phyloP scores from a whole-genome alignment of 2,888 invertebrate genomes.

The Melanostoma scalare region DNA sequence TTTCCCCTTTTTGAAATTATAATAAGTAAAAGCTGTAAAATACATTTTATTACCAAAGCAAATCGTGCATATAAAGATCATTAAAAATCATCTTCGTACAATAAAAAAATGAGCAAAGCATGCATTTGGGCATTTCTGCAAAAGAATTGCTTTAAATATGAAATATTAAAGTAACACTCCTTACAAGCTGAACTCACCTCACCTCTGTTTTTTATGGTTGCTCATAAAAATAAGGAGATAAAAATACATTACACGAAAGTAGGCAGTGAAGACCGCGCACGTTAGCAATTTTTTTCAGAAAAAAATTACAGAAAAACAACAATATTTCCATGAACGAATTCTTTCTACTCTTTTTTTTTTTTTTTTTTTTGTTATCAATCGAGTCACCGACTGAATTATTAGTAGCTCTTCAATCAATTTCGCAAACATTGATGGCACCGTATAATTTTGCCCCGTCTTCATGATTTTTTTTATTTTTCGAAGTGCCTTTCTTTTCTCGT shows the following conservation, averaged over 20 bases:
- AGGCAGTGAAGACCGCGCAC: neutral
- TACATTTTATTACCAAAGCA: too few relatives aligned
- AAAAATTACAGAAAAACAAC: neutral
- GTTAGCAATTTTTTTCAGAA: slow-evolving; percentile 12
- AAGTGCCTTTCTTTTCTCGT: slow-evolving; percentile 13
- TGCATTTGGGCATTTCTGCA: neutral
- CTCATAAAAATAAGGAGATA: neutral
- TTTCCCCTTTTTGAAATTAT: too few relatives aligned
- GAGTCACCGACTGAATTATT: slow-evolving; percentile 37
- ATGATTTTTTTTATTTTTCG: neutral
- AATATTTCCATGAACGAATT: slow-evolving; percentile 30
- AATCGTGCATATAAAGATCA: too few relatives aligned
- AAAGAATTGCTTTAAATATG: neutral
- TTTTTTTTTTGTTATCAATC: slow-evolving; percentile 29
- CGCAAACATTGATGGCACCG: slow-evolving; percentile 35
- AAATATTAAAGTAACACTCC: neutral
- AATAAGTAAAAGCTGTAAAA: too few relatives aligned
- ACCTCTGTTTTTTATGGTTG: neutral
- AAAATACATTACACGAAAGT: slow-evolving; percentile 1
- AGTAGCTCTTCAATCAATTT: slow-evolving; percentile 53
- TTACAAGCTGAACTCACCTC: neutral
- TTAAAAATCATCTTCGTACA: too few relatives aligned
- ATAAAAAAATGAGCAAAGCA: too few relatives aligned
- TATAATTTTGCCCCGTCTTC: neutral
- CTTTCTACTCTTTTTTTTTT: neutral